Conservation (phyloP, 2,888 invertebrate species). For the Drosophila nr. perissopoda region DNA sequence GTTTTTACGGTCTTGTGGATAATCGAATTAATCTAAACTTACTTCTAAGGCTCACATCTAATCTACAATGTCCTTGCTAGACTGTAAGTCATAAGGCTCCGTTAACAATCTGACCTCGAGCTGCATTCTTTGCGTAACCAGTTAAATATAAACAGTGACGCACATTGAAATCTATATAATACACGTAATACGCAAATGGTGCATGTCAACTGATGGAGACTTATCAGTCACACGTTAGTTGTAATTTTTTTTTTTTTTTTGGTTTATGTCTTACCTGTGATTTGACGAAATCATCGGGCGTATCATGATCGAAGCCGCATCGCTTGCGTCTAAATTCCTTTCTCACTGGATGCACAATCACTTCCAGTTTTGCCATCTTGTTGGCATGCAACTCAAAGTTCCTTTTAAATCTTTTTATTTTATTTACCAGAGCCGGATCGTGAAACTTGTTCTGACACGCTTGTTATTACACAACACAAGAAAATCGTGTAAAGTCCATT, state of each 20-base stretch:
- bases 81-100: neutral
- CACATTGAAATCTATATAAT: constrained; percentile 8
- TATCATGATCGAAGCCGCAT: constrained; percentile 83
- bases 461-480: constrained; percentile 22
- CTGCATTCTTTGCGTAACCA: neutral
- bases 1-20: neutral
- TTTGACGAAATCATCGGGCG: constrained; percentile 84
- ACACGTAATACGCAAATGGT: constrained; percentile 11
- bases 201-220: constrained; percentile 46
- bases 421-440: neutral
- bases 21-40: neutral
- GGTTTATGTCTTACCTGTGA: constrained; percentile 81
- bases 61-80: neutral
- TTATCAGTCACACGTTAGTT: neutral
- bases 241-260: neutral
- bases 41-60: neutral
- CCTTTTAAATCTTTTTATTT: neutral
- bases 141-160: constrained; percentile 18
- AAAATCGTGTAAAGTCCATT: constrained; percentile 30
- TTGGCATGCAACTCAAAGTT: neutral
- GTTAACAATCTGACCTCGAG: neutral
- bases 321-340: constrained; percentile 82
- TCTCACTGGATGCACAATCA: constrained; percentile 80
- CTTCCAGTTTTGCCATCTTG: constrained; percentile 74
- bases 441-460: constrained; percentile 29